These are phyloP conservation scores for Psittacula derbiana DNA, from an alignment of 2,797 vertebrate species.

Conservation along the genomic window DNA sequence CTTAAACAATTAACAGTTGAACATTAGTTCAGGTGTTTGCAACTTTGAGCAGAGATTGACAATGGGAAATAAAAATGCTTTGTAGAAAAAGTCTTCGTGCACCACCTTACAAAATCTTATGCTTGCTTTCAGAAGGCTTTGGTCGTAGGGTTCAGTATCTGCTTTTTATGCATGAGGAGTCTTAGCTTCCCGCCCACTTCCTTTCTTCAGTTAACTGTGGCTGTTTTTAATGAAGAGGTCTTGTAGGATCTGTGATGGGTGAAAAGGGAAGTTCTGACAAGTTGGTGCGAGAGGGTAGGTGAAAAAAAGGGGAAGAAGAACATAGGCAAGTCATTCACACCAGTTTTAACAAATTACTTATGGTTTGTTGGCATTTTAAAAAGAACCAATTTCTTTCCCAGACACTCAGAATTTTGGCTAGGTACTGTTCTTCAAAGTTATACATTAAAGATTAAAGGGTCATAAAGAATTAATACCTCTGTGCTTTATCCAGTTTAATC, in stretches of 20 bases:
- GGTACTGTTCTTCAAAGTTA: background rate
- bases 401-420: background rate
- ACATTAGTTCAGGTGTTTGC: background rate
- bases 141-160: background rate
- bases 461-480: background rate
- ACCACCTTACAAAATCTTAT: background rate
- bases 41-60: background rate
- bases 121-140: background rate
- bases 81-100: background rate
- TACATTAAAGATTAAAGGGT: background rate
- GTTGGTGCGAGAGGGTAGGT: background rate
- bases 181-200: background rate
- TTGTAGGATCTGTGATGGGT: background rate
- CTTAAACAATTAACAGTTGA: background rate
- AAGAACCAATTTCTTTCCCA: rapidly evolving
- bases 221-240: background rate
- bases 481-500: background rate
- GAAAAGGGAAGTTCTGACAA: background rate
- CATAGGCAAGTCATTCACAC: background rate
- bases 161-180: background rate
- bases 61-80: background rate
- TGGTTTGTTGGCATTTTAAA: background rate
- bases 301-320: background rate
- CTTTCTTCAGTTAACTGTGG: background rate
- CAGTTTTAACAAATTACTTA: background rate